Base-by-base conservation (phyloP, 2,113 vertebrate genomes). In the Mastomys coucha region DNA sequence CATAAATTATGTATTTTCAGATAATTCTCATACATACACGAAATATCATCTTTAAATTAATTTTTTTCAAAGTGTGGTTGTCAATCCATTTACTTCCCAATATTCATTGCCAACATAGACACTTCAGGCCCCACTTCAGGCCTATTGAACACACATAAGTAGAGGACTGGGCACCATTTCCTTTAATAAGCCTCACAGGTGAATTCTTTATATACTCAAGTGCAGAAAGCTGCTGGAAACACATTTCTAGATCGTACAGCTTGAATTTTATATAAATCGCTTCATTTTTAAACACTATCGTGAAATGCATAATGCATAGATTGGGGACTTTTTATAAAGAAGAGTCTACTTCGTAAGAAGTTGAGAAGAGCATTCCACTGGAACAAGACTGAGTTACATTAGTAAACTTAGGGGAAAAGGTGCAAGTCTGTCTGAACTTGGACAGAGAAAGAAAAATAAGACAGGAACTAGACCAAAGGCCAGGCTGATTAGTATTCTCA, bases 241-340 rank as follows among this genome's bases (percentile, higher is more conserved):
- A 72, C 24, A 72, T 65, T 53, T 53, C n/a, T 85, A 31, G 53
- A 72, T 76, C 14, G 9, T 16, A 85, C 4, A 49, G 53, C 58
- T 90, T 97, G 80, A 89, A 91, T 93, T 94, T 97, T 93, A 63
- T 42, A 93, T 88, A 77, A 91, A 84, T 28, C 65, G n/a, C 92
- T 93, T 90, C 67, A 92, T 76, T 89, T 94, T 70, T 16, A 45
- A 85, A 81, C 96, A 86, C 33, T 36, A 26, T 2, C 81, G 3
- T 85, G 0, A 92, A 93, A 75, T 84, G 67, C 76, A 42, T 73
- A 78, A 67, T 93, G 45, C 76, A 19, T 53, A 85, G 31, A 86
- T 7, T 42, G 13, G 22, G 16, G 24, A 88, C 56, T 88, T 67
- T 84, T 73, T 12, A 0, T 24, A 58, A 92, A 80, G 16, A 45